Evolutionary conservation across 2,797 vertebrate genomes (phyloP), one percentile per base, ranked within the genome.

Genomic region (Poeciliopsis gracilis): DNA sequence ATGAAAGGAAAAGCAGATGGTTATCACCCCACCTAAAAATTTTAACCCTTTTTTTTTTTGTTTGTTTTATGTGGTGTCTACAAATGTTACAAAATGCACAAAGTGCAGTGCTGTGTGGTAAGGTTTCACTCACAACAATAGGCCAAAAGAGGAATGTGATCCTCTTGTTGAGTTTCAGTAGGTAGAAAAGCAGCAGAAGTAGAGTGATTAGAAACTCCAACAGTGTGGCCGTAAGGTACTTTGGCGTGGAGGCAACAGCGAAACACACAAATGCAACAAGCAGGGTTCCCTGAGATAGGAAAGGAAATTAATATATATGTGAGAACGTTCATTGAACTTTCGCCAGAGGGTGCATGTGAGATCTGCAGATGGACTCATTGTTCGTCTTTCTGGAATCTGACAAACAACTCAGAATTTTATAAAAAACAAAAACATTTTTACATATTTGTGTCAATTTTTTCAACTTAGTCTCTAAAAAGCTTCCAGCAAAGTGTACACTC

Each of bases 121-220:
- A 77, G 77, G 57, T 1, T 38, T 76, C 45, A 88, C 97, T 94
- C 93, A 97, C 97, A 80, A 96, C 86, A 28, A 98, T 84, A 38
- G 97, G 97, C 97, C 97, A 97, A 84, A 95, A 95, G 38, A 97
- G 85, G 77, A 93, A 88, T 0, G 87, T 90, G 59, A 96, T 45
- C 79, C 9, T 77, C 73, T 84, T 90, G 83, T 98, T 95, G 70
- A 98, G 92, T 77, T 90, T 95, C n/a, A 97, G 75, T 13, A 95
- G 3, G 84, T 97, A 97, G 1, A 98, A 87, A 41, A 95, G 1
- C 66, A 97, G 59, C 78, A 97, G 94, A 5, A 95, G 83, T 1
- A 79, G 18, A 2, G 89, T 94, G 87, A 96, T 75, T 23, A 89
- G 18, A 11, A 88, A 75, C 93, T 98, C 97, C 89, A 96, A 63